Evolutionary conservation across 2,888 invertebrate species (phyloP), one percentile per base, ranked within the genome.

Genomic region (Eudemis profundana): DNA sequence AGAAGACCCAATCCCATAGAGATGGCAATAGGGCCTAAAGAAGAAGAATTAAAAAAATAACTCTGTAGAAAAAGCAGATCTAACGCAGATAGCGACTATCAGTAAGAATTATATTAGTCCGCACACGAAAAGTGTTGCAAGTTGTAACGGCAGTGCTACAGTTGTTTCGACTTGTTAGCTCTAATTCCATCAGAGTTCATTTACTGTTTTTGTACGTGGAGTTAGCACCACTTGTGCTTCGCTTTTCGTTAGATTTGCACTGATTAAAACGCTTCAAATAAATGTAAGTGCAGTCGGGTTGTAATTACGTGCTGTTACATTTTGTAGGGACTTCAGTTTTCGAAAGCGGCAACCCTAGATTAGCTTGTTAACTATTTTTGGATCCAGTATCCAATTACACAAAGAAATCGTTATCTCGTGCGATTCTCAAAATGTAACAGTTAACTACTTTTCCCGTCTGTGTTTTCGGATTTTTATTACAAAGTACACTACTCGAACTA

Each of bases 111-210:
- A 64, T 51, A 51, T 64, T 59, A 59, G 44, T 59, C 8, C 19
- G 38, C 29, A 57, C 15, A 50, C 69, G 71, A 73, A 74, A 78
- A 81, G 74, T 78, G 77, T 70, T 76, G 74, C 79, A 76, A 76
- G 76, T 76, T 74, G 76, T 70, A 46, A 57, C 49, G 49, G 69
- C 64, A 69, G 70, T 70, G 70, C 63, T 71, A 61, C 69, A 74
- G 72, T 70, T 72, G 72, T 74, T 76, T 74, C 78, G 78, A 78
- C 80, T 82, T 77, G 77, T 75, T 74, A 79, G 78, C 78, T 82
- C 74, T 80, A 79, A 82, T 82, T 78, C 76, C 76, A 78, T 81
- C 75, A 76, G 68, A 69, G 74, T 65, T 65, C 64, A 46, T 64
- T 64, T 57, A 57, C 56, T 57, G 57, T 64, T 64, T 66, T 68